Percentiles rank a stretch among this genome's conserved stretches.
phyloP scores from a whole-genome alignment of 2,888 invertebrate species.

The Drosophila vallismaia region DNA sequence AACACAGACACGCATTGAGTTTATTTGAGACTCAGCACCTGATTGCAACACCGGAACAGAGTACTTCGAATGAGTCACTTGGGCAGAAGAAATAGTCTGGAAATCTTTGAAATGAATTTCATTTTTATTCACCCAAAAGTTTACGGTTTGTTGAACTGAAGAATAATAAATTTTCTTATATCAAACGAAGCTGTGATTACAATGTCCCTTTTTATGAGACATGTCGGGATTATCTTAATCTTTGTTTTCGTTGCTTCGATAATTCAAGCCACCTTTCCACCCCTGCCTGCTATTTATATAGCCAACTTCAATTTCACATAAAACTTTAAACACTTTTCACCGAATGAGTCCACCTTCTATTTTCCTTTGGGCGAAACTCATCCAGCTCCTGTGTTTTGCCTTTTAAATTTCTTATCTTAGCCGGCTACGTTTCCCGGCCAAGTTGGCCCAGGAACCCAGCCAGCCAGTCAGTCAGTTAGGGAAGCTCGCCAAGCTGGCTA shows the following conservation, averaged over 20 bases:
- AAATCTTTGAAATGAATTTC: background rate
- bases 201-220: background rate
- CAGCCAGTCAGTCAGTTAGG: constrained; percentile 2
- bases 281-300: constrained; percentile 41
- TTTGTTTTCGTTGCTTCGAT: constrained; percentile 1
- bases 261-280: constrained; percentile 19
- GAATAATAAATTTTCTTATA: background rate
- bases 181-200: background rate
- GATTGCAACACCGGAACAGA: background rate
- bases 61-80: background rate
- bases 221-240: background rate
- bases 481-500: constrained; percentile 18
- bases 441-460: constrained; percentile 6
- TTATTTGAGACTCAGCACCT: constrained; percentile 58
- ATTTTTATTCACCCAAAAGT: background rate
- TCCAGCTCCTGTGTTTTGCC: constrained; percentile 49
- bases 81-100: background rate
- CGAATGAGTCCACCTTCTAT: constrained; percentile 39
- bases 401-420: constrained; percentile 67
- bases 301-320: constrained; percentile 65
- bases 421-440: constrained; percentile 25
- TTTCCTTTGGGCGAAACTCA: background rate
- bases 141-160: background rate
- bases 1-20: constrained; percentile 27
- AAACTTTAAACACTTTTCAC: constrained; percentile 71